Conservation (phyloP, 2,113 vertebrate genomes). For the Phalacrocorax pelagicus region DNA sequence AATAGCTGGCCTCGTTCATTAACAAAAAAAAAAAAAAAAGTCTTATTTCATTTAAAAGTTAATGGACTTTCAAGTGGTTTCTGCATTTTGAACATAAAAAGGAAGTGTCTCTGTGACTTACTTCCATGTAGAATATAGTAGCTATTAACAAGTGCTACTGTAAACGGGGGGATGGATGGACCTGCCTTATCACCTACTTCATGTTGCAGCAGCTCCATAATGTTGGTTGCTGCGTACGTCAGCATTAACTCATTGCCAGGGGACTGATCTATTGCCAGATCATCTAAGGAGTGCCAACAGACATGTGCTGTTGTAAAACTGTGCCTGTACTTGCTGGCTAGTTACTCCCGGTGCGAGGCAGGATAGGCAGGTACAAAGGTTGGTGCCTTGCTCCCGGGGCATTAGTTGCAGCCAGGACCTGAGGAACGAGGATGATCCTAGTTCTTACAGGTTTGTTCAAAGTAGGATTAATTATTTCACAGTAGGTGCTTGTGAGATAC, state of each 20-base stretch:
- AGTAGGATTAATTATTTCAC: neutral
- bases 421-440: neutral
- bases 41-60: neutral
- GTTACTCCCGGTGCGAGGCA: fast-evolving
- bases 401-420: neutral
- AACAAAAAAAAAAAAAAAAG: neutral
- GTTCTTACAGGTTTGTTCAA: neutral
- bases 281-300: neutral
- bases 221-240: neutral
- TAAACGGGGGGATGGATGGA: neutral
- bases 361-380: neutral
- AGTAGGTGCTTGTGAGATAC: neutral
- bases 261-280: neutral
- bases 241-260: neutral
- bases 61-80: neutral
- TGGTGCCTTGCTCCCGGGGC: neutral
- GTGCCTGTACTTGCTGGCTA: neutral
- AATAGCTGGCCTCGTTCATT: neutral
- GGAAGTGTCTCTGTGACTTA: neutral
- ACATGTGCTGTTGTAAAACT: neutral
- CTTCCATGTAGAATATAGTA: neutral
- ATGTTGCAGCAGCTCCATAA: neutral
- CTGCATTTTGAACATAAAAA: neutral
- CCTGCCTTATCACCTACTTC: neutral
- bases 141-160: neutral